These are phyloP conservation scores for Cryptocheilus praepositus DNA, from an alignment of 2,888 invertebrate genomes.

Conservation along the genomic window DNA sequence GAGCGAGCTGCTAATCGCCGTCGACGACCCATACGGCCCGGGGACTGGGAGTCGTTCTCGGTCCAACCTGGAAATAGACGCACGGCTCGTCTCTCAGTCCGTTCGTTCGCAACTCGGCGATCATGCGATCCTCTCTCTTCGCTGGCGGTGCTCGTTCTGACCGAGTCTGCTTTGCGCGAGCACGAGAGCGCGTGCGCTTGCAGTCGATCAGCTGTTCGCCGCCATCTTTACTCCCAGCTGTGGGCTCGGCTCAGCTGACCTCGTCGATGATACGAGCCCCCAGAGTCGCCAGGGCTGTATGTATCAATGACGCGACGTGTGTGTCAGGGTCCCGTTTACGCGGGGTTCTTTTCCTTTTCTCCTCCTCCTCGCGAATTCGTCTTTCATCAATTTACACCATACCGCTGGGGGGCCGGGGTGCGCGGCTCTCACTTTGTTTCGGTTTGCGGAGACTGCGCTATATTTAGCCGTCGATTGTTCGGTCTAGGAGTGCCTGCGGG, in stretches of 20 bases:
- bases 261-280: slow-evolving; percentile 58
- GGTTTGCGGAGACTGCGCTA: too few relatives aligned
- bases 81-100: background rate
- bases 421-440: too few relatives aligned
- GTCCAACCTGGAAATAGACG: slow-evolving; percentile 46
- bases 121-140: slow-evolving; percentile 4
- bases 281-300: slow-evolving; percentile 33
- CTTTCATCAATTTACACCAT: background rate
- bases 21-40: slow-evolving; percentile 11
- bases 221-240: slow-evolving; percentile 71
- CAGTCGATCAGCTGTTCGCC: slow-evolving; percentile 69
- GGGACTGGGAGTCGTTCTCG: slow-evolving; percentile 32
- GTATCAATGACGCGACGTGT: background rate
- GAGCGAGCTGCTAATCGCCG: background rate
- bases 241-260: slow-evolving; percentile 71
- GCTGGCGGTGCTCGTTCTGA: slow-evolving; percentile 27
- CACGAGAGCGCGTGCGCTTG: slow-evolving; percentile 56
- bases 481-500: too few relatives aligned
- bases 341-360: background rate
- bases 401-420: too few relatives aligned
- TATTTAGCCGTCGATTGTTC: too few relatives aligned
- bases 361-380: background rate
- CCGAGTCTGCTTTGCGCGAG: slow-evolving; percentile 1
- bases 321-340: background rate
- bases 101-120: slow-evolving; percentile 7